Conservation (phyloP, 2,113 vertebrate species). For the Cygnus buccinator region DNA sequence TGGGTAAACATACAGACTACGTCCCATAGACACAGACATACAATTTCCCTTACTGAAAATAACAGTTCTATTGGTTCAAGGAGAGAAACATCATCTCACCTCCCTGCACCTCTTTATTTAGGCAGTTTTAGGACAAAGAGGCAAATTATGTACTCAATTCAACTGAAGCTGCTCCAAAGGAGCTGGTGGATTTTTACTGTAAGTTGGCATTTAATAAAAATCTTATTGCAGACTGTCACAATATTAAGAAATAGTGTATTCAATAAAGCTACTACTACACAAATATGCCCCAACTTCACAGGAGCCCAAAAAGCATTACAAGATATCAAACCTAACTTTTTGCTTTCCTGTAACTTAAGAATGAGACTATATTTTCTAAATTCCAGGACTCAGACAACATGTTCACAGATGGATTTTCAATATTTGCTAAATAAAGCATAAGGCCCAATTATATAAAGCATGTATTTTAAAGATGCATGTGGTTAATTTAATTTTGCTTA, state of each 20-base stretch:
- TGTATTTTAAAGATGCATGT: background rate
- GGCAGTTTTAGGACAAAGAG: constrained; percentile 65
- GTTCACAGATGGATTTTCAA: background rate
- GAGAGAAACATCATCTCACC: constrained; percentile 5
- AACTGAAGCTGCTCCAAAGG: constrained; percentile 25
- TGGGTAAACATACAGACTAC: constrained; percentile 66
- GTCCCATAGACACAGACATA: constrained; percentile 55
- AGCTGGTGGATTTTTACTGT: constrained; percentile 24
- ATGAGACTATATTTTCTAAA: background rate
- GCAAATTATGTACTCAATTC: constrained; percentile 49
- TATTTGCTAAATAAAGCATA: constrained; percentile 24
- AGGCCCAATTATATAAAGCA: background rate
- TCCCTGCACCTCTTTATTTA: constrained; percentile 32
- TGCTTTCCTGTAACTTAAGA: constrained; percentile 2
- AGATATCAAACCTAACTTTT: constrained; percentile 58
- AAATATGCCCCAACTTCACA: constrained; percentile 6
- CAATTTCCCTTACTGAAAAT: constrained; percentile 11
- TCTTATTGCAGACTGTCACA: constrained; percentile 49
- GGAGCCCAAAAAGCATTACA: constrained; percentile 59
- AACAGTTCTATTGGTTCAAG: constrained; percentile 44
- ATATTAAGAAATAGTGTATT: constrained; percentile 58
- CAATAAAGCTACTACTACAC: constrained; percentile 57
- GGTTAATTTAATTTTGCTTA: background rate
- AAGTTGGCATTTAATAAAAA: constrained; percentile 26
- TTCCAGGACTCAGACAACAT: background rate